Evolutionary conservation across 1,140 invertebrate genomes (phyloP).

Genomic region (Uloborus diversus): DNA sequence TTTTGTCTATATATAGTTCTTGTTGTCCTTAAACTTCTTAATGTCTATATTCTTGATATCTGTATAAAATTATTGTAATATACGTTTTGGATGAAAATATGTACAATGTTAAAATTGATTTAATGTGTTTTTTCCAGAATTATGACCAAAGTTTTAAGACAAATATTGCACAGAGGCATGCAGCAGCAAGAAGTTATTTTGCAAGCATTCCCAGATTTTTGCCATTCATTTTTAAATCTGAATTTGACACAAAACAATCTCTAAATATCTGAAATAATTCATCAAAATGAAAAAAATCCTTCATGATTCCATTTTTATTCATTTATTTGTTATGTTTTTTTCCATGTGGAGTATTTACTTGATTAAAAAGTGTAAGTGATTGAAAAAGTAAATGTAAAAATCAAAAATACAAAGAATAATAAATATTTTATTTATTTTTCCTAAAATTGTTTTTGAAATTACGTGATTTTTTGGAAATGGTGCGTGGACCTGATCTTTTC

Average conservation of each 20-base stretch:
- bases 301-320: too few relatives aligned
- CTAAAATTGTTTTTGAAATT: too few relatives aligned
- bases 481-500: neutral
- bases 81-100: neutral
- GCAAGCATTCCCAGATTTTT: conserved; percentile 38
- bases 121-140: neutral
- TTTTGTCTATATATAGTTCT: too few relatives aligned
- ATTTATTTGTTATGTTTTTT: neutral
- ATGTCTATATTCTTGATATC: too few relatives aligned
- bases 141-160: conserved; percentile 31
- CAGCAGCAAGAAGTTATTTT: conserved; percentile 38
- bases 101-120: neutral
- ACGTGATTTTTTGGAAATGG: too few relatives aligned
- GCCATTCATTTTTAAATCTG: conserved; percentile 9
- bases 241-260: neutral
- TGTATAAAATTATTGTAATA: neutral
- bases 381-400: neutral
- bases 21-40: too few relatives aligned
- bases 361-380: neutral
- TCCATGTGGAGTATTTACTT: neutral
- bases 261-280: neutral
- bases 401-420: too few relatives aligned
- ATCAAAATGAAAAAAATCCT: neutral
- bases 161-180: conserved; percentile 9
- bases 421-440: too few relatives aligned